Percentiles rank a stretch among this genome's conserved stretches.
Evolutionary conservation across 2,797 vertebrate species (phyloP).

Genomic region (Coendou prehensilis): DNA sequence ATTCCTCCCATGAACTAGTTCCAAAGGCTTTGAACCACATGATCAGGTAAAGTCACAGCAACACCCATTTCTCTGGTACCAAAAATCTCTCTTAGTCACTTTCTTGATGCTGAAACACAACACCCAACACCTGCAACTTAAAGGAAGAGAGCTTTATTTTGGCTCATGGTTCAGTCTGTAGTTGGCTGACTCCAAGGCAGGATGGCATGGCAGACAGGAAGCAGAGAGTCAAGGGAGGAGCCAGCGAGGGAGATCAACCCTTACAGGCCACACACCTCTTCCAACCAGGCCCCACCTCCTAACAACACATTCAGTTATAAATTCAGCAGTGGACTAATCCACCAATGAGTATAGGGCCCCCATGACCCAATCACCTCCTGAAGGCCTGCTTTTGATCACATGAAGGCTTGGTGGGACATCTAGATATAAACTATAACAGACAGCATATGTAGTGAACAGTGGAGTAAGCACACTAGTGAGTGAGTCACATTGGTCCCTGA

Average conservation of each 20-base stretch:
- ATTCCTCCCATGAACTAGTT: neutral
- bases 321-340: neutral
- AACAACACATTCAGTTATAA: neutral
- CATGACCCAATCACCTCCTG: neutral
- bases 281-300: neutral
- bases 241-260: neutral
- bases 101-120: neutral
- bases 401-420: neutral
- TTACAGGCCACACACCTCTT: neutral
- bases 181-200: neutral
- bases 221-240: neutral
- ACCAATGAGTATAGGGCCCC: neutral
- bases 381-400: neutral
- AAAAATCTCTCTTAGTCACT: neutral
- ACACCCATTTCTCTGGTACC: neutral
- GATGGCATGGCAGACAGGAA: neutral
- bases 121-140: neutral
- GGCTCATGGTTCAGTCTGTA: neutral
- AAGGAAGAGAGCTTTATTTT: neutral
- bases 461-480: neutral
- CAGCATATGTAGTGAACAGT: neutral
- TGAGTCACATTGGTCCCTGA: neutral
- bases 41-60: neutral
- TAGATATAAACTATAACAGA: neutral
- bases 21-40: neutral